Base-by-base conservation (phyloP, 2,888 invertebrate species). In the Drosophila fungiperda region DNA sequence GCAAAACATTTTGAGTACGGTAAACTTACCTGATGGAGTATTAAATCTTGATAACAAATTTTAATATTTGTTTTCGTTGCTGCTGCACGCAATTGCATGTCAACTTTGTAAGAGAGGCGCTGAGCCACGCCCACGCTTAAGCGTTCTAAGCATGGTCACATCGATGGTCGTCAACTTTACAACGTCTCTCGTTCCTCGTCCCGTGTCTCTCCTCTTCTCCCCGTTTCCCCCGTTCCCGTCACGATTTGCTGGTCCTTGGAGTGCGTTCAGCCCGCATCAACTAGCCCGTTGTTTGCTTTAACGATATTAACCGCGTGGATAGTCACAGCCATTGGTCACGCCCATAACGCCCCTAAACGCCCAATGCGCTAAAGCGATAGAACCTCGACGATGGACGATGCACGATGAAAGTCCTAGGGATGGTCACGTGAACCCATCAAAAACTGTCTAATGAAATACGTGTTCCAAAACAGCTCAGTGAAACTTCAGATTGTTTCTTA, bases 271-370 rank as follows among this genome's bases (percentile, higher is more conserved):
- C 76, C 52, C 68, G 60, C 76, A 65, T 76, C 80, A 78, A 80
- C 80, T 80, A 68, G 72, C 48, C 81, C 68, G 72, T 78, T 78
- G 76, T 75, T 81, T 69, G 76, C 68, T 87, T 84, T 87, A 83
- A 87, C 73, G 73, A 68, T 76, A 75, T 83, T 72, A 83, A 87
- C 76, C 45, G 60, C 70, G 71, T 55, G 73, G 73, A 71, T 71
- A 73, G 68, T 69, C 76, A 15, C 45, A 71, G 60, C 67, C 69
- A 79, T 70, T 72, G 80, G 78, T 68, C 77, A 78, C 80, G 78
- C 76, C 80, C 80, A 76, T 62, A 68, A 80, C 78, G 80, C 80
- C 78, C 54, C 54, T 54, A 54, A 54, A 54, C 54, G 54, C 36
- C 36, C 78, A 61, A 67, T 80, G 71, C 63, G 23, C 70, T 79